Conservation (phyloP, 2,797 vertebrate species). For the Syndactyla subalaris region DNA sequence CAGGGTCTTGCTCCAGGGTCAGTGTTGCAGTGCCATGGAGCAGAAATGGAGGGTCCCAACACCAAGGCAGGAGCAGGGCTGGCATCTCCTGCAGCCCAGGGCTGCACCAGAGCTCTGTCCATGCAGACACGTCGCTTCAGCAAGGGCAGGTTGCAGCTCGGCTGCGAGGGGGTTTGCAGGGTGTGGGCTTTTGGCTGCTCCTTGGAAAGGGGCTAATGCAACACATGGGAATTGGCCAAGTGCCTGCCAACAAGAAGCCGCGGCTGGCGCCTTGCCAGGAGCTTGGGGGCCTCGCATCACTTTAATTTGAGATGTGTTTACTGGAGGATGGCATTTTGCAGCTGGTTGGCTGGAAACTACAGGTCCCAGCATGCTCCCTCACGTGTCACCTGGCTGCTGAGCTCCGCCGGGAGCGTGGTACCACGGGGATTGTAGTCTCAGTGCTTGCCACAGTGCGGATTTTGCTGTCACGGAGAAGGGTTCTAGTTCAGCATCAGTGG, state of each 20-base stretch:
- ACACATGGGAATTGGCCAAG: neutral
- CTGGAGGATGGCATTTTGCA: neutral
- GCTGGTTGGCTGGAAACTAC: slow-evolving; percentile 44
- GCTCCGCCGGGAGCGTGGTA: fast-evolving
- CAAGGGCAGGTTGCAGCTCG: neutral
- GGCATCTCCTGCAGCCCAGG: fast-evolving
- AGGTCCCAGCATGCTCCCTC: slow-evolving; percentile 42
- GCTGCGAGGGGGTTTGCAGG: fast-evolving
- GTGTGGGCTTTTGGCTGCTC: neutral
- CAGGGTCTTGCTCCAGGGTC: neutral
- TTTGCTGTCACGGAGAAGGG: neutral
- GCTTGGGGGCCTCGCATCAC: neutral
- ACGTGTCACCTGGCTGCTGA: neutral
- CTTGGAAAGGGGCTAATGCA: neutral
- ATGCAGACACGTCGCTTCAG: fast-evolving
- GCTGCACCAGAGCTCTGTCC: neutral
- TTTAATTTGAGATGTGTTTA: neutral
- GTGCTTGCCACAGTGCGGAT: neutral
- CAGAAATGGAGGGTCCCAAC: neutral
- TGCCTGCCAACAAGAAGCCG: neutral
- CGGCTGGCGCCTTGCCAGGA: neutral
- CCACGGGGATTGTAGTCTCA: fast-evolving
- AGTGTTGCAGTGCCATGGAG: fast-evolving
- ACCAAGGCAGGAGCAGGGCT: neutral
- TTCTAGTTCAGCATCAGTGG: neutral